Evolutionary conservation across 2,888 invertebrate species (phyloP), one percentile per base, ranked within the genome.

Genomic region (Nematopogon swammerdamellus): DNA sequence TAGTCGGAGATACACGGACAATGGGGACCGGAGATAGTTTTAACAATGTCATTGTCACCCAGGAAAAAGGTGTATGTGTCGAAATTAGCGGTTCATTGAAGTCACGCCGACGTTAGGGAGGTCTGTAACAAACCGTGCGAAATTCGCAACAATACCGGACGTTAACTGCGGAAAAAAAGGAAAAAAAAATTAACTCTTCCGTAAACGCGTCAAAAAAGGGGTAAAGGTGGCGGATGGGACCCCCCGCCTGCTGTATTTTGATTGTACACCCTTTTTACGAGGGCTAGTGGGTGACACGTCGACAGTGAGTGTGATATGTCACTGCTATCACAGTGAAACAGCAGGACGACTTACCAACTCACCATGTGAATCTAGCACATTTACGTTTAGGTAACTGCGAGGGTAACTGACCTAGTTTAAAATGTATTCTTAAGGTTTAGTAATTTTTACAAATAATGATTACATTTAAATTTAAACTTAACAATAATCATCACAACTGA

Each of bases 61-160:
- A 51, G 52, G 56, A 57, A 70, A 70, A 74, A 70, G 70, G 71
- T 56, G 50, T 50, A 25, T 6, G 68, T 36, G 44, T 65, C 70
- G 57, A 77, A 79, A 79, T 79, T 76, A 77, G 70, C 57, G 60
- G 58, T 57, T 59, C 71, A 79, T 79, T 77, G 72, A 76, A 72
- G 56, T 67, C 68, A 68, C 71, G 70, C 58, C 18, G 59, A 57
- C 57, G 61, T 63, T 63, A 61, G 36, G 11, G 8, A 36, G 36
- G 36, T 3, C 63, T 56, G 58, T 64, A 73, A 76, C 70, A 62
- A 72, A 73, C 75, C 79, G 77, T 79, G 79, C 72, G 79, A 77
- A 77, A 77, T 77, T 68, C 56, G 42, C 49, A 56, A 72, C 68
- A 72, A 71, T 56, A 50, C 49, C 45, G 53, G 50, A 14, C 48